phyloP scores from a whole-genome alignment of 2,113 vertebrate genomes.

The Sisor rabdophorus region DNA sequence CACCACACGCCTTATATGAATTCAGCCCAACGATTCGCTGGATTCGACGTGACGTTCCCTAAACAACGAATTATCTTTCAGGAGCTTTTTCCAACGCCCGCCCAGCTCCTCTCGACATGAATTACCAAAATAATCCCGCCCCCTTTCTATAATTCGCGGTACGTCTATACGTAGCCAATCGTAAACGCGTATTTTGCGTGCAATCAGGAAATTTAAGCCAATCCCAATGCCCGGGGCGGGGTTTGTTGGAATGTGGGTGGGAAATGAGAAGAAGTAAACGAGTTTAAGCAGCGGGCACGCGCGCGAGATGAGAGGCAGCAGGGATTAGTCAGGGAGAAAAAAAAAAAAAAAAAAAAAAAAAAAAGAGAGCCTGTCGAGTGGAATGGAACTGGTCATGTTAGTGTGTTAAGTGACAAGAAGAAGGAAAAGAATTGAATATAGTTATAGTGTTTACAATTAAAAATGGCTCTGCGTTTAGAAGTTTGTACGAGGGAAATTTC shows the following conservation, averaged over 20 bases:
- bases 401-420: constrained; percentile 39
- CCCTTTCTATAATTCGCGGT: background rate
- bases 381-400: constrained; percentile 33
- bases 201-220: background rate
- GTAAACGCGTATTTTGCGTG: no score
- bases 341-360: constrained; percentile 35
- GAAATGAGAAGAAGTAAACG: background rate
- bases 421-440: background rate
- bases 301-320: constrained; percentile 62
- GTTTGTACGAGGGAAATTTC: constrained; percentile 38
- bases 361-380: constrained; percentile 41
- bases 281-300: constrained; percentile 42
- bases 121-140: background rate
- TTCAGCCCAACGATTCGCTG: background rate
- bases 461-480: constrained; percentile 41
- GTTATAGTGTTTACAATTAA: constrained; percentile 19
- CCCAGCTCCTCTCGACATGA: background rate
- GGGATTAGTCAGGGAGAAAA: constrained; percentile 61
- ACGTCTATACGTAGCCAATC: background rate
- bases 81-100: background rate
- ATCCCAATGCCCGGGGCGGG: background rate
- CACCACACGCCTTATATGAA: background rate
- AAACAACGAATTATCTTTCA: background rate
- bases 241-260: background rate
- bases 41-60: background rate